These are phyloP conservation scores for Mesoligia furuncula DNA, from an alignment of 2,888 invertebrate genomes.

Conservation along the genomic window DNA sequence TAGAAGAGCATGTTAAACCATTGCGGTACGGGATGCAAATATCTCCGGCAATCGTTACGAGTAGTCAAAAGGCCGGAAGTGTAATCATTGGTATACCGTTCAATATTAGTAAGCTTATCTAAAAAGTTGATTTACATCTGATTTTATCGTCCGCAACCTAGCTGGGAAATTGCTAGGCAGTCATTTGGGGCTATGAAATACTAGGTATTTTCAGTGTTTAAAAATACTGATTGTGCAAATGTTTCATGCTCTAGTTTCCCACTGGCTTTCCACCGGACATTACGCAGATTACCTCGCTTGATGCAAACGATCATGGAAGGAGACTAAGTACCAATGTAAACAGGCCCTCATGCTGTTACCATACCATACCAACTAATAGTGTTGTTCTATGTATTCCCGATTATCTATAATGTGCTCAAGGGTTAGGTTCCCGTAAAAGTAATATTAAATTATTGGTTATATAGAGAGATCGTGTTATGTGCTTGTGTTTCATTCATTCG, in stretches of 20 bases:
- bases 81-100: background rate
- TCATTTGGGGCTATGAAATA: background rate
- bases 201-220: background rate
- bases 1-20: background rate
- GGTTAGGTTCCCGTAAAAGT: background rate
- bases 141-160: background rate
- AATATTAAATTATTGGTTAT: constrained; percentile 25
- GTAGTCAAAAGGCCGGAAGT: background rate
- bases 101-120: background rate
- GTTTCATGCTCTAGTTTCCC: constrained; percentile 4
- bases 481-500: background rate
- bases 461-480: background rate
- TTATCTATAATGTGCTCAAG: constrained; percentile 31
- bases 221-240: background rate
- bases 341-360: constrained; percentile 4
- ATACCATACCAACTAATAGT: constrained; percentile 12
- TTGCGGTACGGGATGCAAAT: background rate
- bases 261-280: constrained; percentile 3
- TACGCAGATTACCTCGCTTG: background rate
- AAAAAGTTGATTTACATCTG: background rate
- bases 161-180: background rate
- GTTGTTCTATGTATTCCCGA: constrained; percentile 30
- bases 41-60: no score
- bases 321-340: constrained; percentile 14
- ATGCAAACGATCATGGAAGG: constrained; percentile 6